Evolutionary conservation across 2,797 vertebrate species (phyloP).

Genomic region (Diceros bicornis): DNA sequence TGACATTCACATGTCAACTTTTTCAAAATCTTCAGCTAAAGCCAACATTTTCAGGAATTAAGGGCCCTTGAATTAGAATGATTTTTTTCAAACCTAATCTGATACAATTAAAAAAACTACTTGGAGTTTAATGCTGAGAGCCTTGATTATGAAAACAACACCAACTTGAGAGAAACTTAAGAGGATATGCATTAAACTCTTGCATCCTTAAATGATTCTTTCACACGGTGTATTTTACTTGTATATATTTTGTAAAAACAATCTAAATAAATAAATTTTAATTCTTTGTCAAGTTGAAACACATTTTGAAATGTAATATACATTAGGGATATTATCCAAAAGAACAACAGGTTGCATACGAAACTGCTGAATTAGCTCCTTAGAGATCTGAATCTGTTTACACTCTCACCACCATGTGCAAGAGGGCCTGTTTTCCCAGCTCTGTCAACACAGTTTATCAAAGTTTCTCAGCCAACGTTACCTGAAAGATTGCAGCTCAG

Average conservation of each 20-base stretch:
- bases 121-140: background rate
- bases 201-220: background rate
- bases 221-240: constrained; percentile 7
- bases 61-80: background rate
- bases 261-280: constrained; percentile 47
- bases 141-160: background rate
- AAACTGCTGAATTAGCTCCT: background rate
- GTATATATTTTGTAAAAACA: background rate
- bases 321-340: background rate
- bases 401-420: background rate
- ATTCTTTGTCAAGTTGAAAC: constrained; percentile 46
- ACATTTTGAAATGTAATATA: background rate
- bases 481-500: background rate
- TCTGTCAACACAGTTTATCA: background rate
- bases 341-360: background rate
- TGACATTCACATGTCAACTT: background rate
- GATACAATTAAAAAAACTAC: background rate
- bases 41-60: constrained; percentile 59
- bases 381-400: background rate
- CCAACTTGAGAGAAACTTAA: background rate
- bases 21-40: constrained; percentile 61
- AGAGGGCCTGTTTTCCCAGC: background rate
- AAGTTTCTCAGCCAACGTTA: background rate
- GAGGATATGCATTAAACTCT: background rate
- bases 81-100: background rate